Base-by-base conservation (phyloP, 1,140 invertebrate species). In the Homalodisca vitripennis region DNA sequence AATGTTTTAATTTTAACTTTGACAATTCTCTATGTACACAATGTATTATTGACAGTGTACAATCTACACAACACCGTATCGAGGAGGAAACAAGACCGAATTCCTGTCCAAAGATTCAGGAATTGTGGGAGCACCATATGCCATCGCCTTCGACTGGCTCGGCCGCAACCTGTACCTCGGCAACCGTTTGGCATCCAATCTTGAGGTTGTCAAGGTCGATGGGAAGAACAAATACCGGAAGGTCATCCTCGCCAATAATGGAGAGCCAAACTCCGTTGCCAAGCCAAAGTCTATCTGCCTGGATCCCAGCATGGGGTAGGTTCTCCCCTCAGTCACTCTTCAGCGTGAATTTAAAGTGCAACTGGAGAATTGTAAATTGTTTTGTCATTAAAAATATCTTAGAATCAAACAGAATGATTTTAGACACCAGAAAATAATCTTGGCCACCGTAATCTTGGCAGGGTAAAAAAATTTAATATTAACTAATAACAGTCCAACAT, bases 141-240 rank as follows among this genome's bases (percentile, higher is more conserved):
- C 92, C 0, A 87, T 99, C 31, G 96, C 96, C 0, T 92, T 98
- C 76, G 97, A 99, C 78, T 98, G 97, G 96, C 83, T 98, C 30
- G 95, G 96, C 10, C 83, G 95, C 46, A 99, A 99, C 80, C 78
- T 99, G 6, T 98, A 93, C 76, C 89, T 98, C 74, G 96, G 95
- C 13, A 98, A 98, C 77, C 87, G 90, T 22, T 85, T 91, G 47
- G 93, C 94, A 12, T 92, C 93, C 27, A 97, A 97, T 71, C 94
- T 99, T 68, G 95, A 98, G 81, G 89, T 96, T 0, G 86, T 99
- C 1, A 90, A 91, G 76, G 85, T 94, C 0, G 93, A 96, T 76
- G 90, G 92, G 0, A 92, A 94, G 78, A 84, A 86, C 0, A 89
- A 90, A 74, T 91, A 92, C 77, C 83, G 95, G n/a, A 87, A 91